Conservation (phyloP, 1,140 invertebrate genomes). For the Schlechtendalia chinensis region DNA sequence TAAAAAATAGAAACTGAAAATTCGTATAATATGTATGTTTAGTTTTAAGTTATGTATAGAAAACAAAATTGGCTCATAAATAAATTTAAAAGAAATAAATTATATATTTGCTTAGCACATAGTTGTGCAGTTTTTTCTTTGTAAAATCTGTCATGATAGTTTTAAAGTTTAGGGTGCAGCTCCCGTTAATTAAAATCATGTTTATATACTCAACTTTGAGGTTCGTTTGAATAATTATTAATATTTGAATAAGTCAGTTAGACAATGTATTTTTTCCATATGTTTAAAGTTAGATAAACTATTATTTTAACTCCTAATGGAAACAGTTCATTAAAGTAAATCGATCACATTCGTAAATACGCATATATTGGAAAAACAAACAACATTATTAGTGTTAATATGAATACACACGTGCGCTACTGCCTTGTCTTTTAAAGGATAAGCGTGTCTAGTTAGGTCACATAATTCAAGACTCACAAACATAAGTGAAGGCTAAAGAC, state of each 20-base stretch:
- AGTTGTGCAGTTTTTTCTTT: not conserved
- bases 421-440: not conserved
- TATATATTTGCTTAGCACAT: not conserved
- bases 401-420: not conserved
- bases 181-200: not conserved
- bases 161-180: not conserved
- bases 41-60: no score
- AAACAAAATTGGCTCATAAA: not conserved
- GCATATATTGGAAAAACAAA: not conserved
- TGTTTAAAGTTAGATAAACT: not conserved
- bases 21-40: not conserved
- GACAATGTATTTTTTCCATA: not conserved
- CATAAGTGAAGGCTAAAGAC: not conserved
- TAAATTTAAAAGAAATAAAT: not conserved
- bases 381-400: not conserved
- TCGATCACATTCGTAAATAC: not conserved
- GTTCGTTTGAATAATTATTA: not conserved
- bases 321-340: not conserved
- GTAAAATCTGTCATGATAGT: not conserved
- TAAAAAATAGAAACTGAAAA: not conserved
- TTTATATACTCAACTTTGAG: not conserved
- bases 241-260: slow-evolving; percentile 1
- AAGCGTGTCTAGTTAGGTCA: not conserved
- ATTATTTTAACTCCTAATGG: not conserved
- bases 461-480: slow-evolving; percentile 3